Percentiles rank a stretch among this genome's conserved stretches.
These are phyloP conservation scores for Neogobius melanostomus DNA, from an alignment of 2,113 vertebrate species.

Conservation along the genomic window DNA sequence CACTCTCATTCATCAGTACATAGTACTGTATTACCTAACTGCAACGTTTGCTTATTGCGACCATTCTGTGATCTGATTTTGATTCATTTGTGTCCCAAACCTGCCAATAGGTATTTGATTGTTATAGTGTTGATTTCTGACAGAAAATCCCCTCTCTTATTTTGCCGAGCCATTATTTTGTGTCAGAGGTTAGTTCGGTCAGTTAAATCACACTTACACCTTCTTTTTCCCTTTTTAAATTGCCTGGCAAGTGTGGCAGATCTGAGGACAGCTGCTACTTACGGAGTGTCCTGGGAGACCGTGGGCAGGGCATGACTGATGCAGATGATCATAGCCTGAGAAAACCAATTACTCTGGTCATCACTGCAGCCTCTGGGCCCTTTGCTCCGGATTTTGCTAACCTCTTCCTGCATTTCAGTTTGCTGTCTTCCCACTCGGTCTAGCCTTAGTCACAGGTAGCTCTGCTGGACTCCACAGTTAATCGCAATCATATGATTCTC, in stretches of 20 bases:
- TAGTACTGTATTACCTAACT: too few species aligned
- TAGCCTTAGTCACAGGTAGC: constrained; percentile 38
- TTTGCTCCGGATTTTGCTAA: constrained; percentile 53
- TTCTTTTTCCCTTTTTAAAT: constrained; percentile 15
- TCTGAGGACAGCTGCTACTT: constrained; percentile 57
- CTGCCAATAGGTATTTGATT: too few species aligned
- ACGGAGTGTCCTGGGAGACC: constrained; percentile 57
- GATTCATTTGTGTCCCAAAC: too few species aligned
- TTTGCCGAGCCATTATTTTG: too few species aligned
- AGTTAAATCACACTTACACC: not conserved
- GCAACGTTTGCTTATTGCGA: too few species aligned
- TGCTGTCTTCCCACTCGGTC: constrained; percentile 47
- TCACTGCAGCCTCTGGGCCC: constrained; percentile 55
- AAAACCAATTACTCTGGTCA: constrained; percentile 75
- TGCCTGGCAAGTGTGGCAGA: constrained; percentile 22
- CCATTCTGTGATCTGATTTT: too few species aligned
- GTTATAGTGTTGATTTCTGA: too few species aligned
- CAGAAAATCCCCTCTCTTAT: too few species aligned
- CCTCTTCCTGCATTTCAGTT: constrained; percentile 46
- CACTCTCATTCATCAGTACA: too few species aligned
- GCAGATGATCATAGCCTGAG: constrained; percentile 70
- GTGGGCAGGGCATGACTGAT: constrained; percentile 67
- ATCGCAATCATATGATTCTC: too few species aligned
- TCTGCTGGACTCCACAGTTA: constrained; percentile 26
- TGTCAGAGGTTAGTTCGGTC: too few species aligned